These are phyloP conservation scores for Trichonephila clavipes DNA, from an alignment of 1,140 invertebrate genomes.

Conservation along the genomic window DNA sequence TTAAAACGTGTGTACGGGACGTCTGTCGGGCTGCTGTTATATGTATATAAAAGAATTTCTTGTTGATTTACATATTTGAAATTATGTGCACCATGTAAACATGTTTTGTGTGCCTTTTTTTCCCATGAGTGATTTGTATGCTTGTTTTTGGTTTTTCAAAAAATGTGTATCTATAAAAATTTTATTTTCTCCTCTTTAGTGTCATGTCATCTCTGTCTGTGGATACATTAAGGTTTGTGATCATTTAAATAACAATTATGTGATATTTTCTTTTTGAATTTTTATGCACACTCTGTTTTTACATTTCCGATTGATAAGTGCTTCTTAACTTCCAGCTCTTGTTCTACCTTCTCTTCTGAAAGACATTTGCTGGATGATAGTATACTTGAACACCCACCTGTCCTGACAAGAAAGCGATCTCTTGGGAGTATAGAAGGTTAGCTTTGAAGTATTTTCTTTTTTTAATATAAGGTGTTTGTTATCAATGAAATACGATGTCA, in stretches of 20 bases:
- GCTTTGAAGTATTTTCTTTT: too few relatives aligned
- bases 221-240: slow-evolving; percentile 66
- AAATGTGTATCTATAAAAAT: background rate
- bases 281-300: background rate
- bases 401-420: slow-evolving; percentile 77
- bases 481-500: too few relatives aligned
- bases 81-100: too few relatives aligned
- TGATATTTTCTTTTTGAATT: background rate
- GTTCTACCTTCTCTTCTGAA: slow-evolving; percentile 77
- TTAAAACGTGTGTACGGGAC: too few relatives aligned
- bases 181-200: slow-evolving; percentile 29
- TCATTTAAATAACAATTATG: background rate
- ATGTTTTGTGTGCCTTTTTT: background rate
- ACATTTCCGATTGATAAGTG: background rate
- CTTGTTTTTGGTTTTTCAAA: background rate
- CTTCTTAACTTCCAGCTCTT: slow-evolving; percentile 71
- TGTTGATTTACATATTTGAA: too few relatives aligned
- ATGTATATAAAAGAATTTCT: too few relatives aligned
- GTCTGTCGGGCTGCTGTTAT: too few relatives aligned
- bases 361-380: slow-evolving; percentile 82
- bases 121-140: background rate
- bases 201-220: slow-evolving; percentile 71
- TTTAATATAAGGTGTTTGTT: too few relatives aligned
- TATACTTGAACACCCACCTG: slow-evolving; percentile 81
- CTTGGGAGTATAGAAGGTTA: slow-evolving; percentile 74